These are phyloP conservation scores for Eumerus sabulonum DNA, from an alignment of 2,888 invertebrate species.

Conservation along the genomic window DNA sequence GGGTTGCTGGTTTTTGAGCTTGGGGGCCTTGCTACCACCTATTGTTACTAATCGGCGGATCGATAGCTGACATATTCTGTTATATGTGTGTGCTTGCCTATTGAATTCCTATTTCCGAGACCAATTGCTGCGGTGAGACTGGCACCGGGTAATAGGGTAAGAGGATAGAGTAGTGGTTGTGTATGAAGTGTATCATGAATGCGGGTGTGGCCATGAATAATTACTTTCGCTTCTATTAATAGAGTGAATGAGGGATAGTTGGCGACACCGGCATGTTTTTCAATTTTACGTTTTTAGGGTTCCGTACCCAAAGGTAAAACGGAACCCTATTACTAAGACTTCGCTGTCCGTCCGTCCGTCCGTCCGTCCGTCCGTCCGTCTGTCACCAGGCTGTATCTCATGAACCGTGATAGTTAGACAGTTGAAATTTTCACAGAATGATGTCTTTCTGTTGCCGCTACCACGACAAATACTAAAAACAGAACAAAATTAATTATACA, in stretches of 20 bases:
- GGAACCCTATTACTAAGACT: too few species aligned
- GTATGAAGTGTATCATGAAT: conserved; percentile 14
- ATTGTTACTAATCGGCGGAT: not conserved
- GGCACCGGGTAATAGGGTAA: not conserved
- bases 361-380: too few species aligned
- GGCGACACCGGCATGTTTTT: conserved; percentile 5
- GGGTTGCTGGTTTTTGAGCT: not conserved
- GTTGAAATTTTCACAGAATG: too few species aligned
- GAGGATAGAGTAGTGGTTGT: not conserved
- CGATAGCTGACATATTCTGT: conserved; percentile 11
- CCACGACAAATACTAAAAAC: too few species aligned
- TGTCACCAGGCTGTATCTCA: too few species aligned
- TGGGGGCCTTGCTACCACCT: not conserved
- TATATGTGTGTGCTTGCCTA: too few species aligned
- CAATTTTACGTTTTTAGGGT: too few species aligned
- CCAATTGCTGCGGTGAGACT: conserved; percentile 34
- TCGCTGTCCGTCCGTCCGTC: too few species aligned
- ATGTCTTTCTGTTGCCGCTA: too few species aligned
- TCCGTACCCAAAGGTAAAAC: too few species aligned
- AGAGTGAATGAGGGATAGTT: conserved; percentile 20
- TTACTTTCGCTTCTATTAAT: conserved; percentile 29
- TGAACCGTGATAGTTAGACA: too few species aligned
- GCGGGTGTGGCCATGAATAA: conserved; percentile 49
- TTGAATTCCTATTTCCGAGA: conserved; percentile 26
- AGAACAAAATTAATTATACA: too few species aligned